Evolutionary conservation across 1,140 invertebrate species (phyloP).

Genomic region (Formica selysi): DNA sequence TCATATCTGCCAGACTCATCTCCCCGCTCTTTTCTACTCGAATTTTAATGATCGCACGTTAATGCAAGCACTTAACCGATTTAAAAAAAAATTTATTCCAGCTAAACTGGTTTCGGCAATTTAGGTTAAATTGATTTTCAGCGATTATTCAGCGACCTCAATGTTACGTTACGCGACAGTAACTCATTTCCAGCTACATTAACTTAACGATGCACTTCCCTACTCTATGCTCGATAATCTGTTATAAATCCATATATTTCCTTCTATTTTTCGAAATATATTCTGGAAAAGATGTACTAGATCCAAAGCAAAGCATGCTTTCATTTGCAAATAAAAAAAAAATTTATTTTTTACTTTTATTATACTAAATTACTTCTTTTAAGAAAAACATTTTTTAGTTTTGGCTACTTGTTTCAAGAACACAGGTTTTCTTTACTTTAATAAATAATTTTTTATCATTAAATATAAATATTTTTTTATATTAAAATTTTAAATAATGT

Average conservation of each 20-base stretch:
- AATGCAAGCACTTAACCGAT: conserved; percentile 72
- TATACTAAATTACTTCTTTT: no score
- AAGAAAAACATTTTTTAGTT: no score
- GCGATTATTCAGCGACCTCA: not conserved
- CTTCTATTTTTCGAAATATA: not conserved
- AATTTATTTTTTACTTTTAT: no score
- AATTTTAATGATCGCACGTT: conserved; percentile 76
- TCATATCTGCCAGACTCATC: conserved; percentile 80
- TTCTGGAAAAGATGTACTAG: no score
- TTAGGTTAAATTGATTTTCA: conserved; percentile 61
- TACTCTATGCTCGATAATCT: not conserved
- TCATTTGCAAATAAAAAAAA: no score
- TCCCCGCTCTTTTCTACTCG: conserved; percentile 41
- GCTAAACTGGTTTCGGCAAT: conserved; percentile 74
- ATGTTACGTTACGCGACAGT: not conserved
- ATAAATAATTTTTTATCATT: no score
- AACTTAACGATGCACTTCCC: not conserved
- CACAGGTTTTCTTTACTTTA: no score
- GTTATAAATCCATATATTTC: no score
- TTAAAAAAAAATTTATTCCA: conserved; percentile 70
- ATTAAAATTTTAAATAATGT: no score
- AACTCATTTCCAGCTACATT: not conserved
- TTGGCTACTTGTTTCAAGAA: no score
- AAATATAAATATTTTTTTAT: no score
- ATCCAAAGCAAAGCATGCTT: no score